phyloP scores from a whole-genome alignment of 2,113 vertebrate species.

The Cromileptes altivelis region DNA sequence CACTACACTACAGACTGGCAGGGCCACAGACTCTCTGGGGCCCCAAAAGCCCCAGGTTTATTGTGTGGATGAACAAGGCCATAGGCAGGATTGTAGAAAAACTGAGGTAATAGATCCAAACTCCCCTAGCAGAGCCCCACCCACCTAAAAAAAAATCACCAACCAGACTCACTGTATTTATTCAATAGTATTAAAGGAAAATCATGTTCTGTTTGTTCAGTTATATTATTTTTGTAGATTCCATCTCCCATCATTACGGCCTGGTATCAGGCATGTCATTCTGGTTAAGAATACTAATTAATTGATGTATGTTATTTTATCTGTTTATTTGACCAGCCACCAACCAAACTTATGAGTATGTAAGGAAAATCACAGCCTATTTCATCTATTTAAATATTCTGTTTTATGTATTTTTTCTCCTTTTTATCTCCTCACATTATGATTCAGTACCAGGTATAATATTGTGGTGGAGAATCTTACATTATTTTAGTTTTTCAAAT shows the following conservation, averaged over 20 bases:
- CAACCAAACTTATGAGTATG: slow-evolving; percentile 16
- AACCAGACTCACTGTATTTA: too few species aligned
- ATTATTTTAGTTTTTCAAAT: neutral
- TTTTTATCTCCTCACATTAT: neutral
- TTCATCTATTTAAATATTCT: neutral
- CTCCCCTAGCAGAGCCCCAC: too few species aligned
- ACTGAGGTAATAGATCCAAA: neutral
- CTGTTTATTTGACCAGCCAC: neutral
- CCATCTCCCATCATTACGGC: too few species aligned
- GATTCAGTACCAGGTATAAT: neutral
- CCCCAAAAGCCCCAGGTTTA: too few species aligned
- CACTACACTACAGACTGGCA: neutral
- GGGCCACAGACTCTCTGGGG: neutral
- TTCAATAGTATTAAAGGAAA: too few species aligned
- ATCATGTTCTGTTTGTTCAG: too few species aligned
- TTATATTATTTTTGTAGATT: too few species aligned
- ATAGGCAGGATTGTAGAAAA: neutral
- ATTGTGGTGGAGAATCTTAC: too few species aligned
- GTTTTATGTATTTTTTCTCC: neutral
- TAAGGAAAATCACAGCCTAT: neutral
- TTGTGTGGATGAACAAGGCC: neutral
- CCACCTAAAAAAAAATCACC: too few species aligned
- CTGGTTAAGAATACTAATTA: too few species aligned
- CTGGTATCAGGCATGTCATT: too few species aligned
- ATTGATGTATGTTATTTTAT: too few species aligned